Percentiles rank a stretch among this genome's conserved stretches.
These are phyloP conservation scores for Sinodicranocentrus sp. DNA, from an alignment of 2,888 invertebrate species.

Conservation along the genomic window DNA sequence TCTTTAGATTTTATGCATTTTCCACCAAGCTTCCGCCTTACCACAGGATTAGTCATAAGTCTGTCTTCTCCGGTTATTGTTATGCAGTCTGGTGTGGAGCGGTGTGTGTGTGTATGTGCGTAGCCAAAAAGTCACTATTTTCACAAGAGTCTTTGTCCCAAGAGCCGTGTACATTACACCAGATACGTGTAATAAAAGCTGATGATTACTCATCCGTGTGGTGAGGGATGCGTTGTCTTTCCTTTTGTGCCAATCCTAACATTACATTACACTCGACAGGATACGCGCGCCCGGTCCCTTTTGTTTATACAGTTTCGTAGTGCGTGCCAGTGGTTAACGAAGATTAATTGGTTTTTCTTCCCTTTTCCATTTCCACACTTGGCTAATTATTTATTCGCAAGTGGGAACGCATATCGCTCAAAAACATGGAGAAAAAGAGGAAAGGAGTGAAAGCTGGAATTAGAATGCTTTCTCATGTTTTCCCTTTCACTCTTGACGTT, in stretches of 20 bases:
- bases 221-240: conserved; percentile 18
- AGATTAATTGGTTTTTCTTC: conserved; percentile 77
- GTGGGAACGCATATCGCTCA: conserved; percentile 38
- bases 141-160: too few relatives aligned
- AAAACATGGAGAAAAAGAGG: not conserved
- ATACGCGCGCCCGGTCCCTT: too few relatives aligned
- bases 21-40: too few relatives aligned
- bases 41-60: conserved; percentile 24
- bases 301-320: not conserved
- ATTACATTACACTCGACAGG: too few relatives aligned
- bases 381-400: conserved; percentile 76
- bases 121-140: too few relatives aligned
- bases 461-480: not conserved
- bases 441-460: not conserved
- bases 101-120: too few relatives aligned
- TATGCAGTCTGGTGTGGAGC: not conserved
- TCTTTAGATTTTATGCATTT: conserved; percentile 13
- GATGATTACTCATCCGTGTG: conserved; percentile 71
- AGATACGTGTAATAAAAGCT: conserved; percentile 61
- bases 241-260: conserved; percentile 38
- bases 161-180: too few relatives aligned
- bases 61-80: not conserved
- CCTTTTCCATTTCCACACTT: conserved; percentile 73
- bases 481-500: not conserved
- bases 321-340: conserved; percentile 73